Percentiles rank a stretch among this genome's conserved stretches.
These are phyloP conservation scores for Drosophila varians DNA, from an alignment of 1,140 invertebrate genomes.

Conservation along the genomic window DNA sequence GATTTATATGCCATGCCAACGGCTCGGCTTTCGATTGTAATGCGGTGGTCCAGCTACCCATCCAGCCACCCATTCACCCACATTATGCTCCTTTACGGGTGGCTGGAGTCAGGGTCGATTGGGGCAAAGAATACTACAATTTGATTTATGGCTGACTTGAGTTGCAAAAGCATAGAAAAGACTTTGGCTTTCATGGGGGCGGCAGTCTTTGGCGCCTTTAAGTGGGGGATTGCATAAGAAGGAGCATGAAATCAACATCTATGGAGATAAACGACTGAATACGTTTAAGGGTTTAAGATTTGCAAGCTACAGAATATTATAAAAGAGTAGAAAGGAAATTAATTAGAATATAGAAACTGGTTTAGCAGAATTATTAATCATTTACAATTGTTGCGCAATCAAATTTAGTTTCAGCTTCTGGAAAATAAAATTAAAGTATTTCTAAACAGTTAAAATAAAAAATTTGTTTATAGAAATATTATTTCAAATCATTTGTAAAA, in stretches of 20 bases:
- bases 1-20: slow-evolving; percentile 68
- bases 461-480: no score
- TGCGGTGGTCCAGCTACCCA: slow-evolving; percentile 15
- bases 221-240: slow-evolving; percentile 69
- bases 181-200: slow-evolving; percentile 21
- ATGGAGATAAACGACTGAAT: slow-evolving; percentile 8
- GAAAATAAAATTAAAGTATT: background rate
- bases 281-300: background rate
- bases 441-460: no score
- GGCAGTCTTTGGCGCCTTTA: slow-evolving; percentile 39
- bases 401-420: background rate
- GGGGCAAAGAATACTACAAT: slow-evolving; percentile 48
- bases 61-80: slow-evolving; percentile 11
- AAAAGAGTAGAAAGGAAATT: background rate
- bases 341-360: background rate
- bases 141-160: slow-evolving; percentile 76
- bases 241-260: background rate
- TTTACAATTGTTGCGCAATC: background rate
- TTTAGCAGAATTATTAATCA: background rate
- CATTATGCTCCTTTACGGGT: slow-evolving; percentile 39
- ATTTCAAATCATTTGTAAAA: background rate
- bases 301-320: background rate
- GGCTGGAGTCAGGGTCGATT: slow-evolving; percentile 30
- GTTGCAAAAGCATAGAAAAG: slow-evolving; percentile 40
- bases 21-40: slow-evolving; percentile 56